Evolutionary conservation across 1,140 invertebrate species (phyloP), one percentile per base, ranked within the genome.

Genomic region (Cyphomyrmex costatus): DNA sequence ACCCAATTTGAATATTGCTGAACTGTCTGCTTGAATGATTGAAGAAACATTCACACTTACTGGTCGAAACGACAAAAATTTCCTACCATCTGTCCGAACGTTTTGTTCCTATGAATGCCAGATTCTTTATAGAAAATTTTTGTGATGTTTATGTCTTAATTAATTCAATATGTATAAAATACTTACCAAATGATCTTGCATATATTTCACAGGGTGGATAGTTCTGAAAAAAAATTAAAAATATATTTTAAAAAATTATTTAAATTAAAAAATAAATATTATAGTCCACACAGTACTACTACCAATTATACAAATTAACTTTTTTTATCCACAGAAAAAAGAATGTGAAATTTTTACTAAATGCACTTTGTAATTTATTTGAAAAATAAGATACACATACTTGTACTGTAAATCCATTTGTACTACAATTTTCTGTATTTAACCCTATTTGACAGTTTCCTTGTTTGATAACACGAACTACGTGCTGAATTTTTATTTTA

Each of bases 1-100:
- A n/a, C 97, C 97, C 83, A 97, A 94, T 95, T 97, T 97, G 8
- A 97, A 96, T 84, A 97, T 95, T 6, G 97, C 96, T 58, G 97
- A 98, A 71, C 97, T 97, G 92, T 97, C 97, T 2, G 97, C 96
- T 88, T 97, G 97, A 61, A 95, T 95, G 58, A 98, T 96, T 7
- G 97, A 96, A n/a, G 96, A 95, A 65, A 96, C 94, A 93, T 97
- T 97, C 8, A 97, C 88, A 27, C 95, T 94, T 19, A 96, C 94
- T 33, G 96, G 96, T 73, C 97, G 95, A 91, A 96, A 96, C 85
- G 96, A 95, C 58, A 95, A 93, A 80, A 97, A 96, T 85, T 96
- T 95, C 92, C 97, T 94, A 3, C 97, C 96, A 95, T 97, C 97
- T 5, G 96, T 96, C 85, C 97, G 93, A 82, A 96, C 93, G 82